A percentile compares a stretch with the other conserved stretches of the same genome.
phyloP scores from a whole-genome alignment of 2,113 vertebrate species.

The Thinocorus orbignyianus region DNA sequence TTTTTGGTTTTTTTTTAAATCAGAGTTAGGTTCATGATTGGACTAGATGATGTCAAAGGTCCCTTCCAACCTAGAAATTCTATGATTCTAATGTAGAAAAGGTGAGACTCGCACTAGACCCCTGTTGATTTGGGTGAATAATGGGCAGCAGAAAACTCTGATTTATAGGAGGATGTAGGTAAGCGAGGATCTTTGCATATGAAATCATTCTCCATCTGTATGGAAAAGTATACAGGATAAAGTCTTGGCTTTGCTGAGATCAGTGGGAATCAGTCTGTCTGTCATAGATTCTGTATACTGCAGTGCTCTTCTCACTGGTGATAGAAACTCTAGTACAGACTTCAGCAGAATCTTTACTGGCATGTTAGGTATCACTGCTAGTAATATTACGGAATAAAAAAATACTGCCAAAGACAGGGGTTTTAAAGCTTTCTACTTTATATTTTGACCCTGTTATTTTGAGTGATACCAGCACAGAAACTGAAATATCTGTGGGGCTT shows the following conservation, averaged over 20 bases:
- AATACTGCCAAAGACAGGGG: background rate
- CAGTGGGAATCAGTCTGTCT: background rate
- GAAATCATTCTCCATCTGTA: background rate
- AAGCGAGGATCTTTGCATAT: background rate
- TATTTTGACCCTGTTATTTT: slow-evolving; percentile 15
- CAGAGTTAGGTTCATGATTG: too few species aligned
- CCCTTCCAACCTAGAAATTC: too few species aligned
- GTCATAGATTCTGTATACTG: background rate
- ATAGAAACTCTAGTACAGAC: background rate
- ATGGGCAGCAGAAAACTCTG: background rate
- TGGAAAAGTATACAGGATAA: background rate
- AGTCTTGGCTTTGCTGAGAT: background rate
- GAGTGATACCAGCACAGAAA: background rate
- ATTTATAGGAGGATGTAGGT: background rate
- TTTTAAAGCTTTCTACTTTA: slow-evolving; percentile 16
- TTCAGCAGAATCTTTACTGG: background rate
- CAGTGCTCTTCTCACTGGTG: accelerated
- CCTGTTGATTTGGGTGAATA: background rate
- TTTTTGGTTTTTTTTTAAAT: too few species aligned
- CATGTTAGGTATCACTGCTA: accelerated
- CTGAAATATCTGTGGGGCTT: background rate
- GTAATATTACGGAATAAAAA: background rate
- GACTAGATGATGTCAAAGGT: too few species aligned
- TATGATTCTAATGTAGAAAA: background rate
- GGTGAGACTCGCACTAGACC: background rate